phyloP scores from a whole-genome alignment of 2,113 vertebrate genomes.

The Tretioscincus oriximinensis region DNA sequence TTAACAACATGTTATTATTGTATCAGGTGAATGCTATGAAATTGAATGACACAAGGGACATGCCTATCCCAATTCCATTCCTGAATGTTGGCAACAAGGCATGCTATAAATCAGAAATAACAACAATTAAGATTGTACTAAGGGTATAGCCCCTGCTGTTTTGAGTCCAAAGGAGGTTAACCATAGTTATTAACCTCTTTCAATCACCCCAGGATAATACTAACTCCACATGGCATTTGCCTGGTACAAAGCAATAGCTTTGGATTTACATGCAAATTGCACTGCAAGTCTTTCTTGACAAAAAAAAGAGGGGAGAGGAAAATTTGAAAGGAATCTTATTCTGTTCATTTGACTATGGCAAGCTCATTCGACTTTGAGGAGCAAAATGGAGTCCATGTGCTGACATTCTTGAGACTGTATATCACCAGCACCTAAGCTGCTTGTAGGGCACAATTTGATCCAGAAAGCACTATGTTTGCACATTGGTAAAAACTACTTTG shows the following conservation, averaged over 20 bases:
- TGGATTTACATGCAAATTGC: slow-evolving; percentile 5
- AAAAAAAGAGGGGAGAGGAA: not conserved
- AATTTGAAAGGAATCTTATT: not conserved
- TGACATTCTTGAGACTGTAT: too few species aligned
- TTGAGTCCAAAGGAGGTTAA: not conserved
- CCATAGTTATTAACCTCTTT: not conserved
- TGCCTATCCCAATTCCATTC: not conserved
- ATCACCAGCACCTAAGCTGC: too few species aligned
- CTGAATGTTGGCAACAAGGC: not conserved
- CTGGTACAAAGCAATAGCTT: not conserved
- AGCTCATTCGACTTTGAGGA: too few species aligned
- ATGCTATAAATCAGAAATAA: not conserved
- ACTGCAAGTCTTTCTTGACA: not conserved
- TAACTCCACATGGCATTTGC: not conserved
- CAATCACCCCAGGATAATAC: not conserved
- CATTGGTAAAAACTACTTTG: too few species aligned
- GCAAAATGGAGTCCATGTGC: too few species aligned
- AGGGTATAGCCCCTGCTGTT: not conserved
- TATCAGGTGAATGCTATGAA: not conserved
- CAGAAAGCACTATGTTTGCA: too few species aligned
- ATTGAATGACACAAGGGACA: not conserved
- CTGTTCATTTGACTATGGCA: not conserved
- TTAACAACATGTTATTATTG: not conserved
- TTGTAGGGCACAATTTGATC: too few species aligned
- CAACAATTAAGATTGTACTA: not conserved